Evolutionary conservation across 2,888 invertebrate genomes (phyloP).

Genomic region (Drosophila infuscata): DNA sequence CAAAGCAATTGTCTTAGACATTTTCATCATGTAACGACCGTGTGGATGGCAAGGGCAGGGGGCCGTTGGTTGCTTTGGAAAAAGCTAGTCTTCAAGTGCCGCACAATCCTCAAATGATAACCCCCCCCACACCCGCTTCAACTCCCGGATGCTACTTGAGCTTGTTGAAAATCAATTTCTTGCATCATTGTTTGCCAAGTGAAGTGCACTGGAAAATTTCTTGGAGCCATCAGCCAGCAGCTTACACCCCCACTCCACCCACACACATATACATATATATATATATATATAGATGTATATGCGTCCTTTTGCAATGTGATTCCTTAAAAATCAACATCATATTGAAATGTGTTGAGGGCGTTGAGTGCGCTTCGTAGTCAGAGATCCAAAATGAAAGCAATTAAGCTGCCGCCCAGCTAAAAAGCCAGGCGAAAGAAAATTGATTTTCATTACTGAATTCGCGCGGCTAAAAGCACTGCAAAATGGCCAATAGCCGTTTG

Average conservation of each 20-base stretch:
- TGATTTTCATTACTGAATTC: slow-evolving; percentile 66
- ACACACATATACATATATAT: neutral
- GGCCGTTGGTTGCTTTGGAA: neutral
- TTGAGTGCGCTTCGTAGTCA: slow-evolving; percentile 24
- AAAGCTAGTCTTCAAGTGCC: slow-evolving; percentile 29
- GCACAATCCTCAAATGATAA: slow-evolving; percentile 40
- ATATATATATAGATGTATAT: neutral
- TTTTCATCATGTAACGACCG: slow-evolving; percentile 63
- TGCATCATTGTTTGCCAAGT: slow-evolving; percentile 83
- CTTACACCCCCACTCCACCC: neutral
- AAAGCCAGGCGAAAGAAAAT: slow-evolving; percentile 56
- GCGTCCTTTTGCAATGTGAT: slow-evolving; percentile 13
- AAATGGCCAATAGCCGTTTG: slow-evolving; percentile 38
- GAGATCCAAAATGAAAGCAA: slow-evolving; percentile 73
- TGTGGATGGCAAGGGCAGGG: neutral
- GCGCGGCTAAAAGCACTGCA: neutral
- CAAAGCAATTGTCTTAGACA: slow-evolving; percentile 78
- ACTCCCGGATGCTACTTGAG: slow-evolving; percentile 46
- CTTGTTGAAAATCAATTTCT: slow-evolving; percentile 83
- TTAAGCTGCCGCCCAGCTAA: slow-evolving; percentile 52
- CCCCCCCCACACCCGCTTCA: slow-evolving; percentile 4
- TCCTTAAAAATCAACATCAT: slow-evolving; percentile 78
- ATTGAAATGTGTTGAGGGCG: slow-evolving; percentile 54
- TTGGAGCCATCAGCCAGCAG: slow-evolving; percentile 58
- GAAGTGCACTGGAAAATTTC: slow-evolving; percentile 83